These are phyloP conservation scores for Glareola pratincola DNA, from an alignment of 2,113 vertebrate genomes.

Conservation along the genomic window DNA sequence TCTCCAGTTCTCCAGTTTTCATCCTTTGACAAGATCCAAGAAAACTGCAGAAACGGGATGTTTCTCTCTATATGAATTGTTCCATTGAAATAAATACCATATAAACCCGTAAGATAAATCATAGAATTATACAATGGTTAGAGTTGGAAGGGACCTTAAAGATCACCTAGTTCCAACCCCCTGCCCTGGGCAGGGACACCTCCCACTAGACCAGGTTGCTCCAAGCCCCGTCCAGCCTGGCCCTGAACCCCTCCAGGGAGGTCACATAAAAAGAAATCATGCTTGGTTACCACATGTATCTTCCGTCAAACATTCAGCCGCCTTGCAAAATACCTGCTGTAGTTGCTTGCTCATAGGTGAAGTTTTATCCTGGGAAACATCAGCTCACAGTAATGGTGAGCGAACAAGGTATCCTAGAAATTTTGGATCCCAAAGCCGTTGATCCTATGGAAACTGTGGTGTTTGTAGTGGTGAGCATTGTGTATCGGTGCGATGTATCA, in stretches of 20 bases:
- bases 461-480: background rate
- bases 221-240: no score
- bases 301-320: no score
- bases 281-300: no score
- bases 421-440: background rate
- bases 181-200: no score
- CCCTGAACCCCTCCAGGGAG: no score
- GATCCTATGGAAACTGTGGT: background rate
- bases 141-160: no score
- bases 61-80: background rate
- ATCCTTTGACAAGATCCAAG: background rate
- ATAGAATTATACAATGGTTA: background rate
- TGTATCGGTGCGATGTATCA: background rate
- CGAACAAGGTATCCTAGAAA: background rate
- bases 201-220: no score
- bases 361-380: background rate
- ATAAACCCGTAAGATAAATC: background rate
- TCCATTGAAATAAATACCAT: background rate
- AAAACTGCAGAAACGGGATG: background rate
- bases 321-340: no score
- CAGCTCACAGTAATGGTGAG: background rate
- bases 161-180: no score
- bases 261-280: no score
- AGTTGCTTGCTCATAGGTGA: background rate
- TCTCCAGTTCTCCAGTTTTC: background rate